phyloP scores from a whole-genome alignment of 2,888 invertebrate genomes.

The Melinaea marsaeus region DNA sequence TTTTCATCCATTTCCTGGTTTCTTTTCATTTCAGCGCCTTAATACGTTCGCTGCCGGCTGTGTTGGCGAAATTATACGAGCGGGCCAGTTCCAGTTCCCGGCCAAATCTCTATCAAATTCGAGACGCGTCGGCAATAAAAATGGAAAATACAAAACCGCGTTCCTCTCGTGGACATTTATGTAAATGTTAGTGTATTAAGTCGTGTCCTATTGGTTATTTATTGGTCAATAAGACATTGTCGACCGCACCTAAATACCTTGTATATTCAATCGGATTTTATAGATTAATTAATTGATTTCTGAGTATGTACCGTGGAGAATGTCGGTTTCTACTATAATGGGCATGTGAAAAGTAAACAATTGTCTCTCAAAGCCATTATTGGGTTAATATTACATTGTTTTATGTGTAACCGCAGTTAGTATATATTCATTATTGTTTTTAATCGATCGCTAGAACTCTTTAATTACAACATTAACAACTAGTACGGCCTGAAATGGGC shows the following conservation, averaged over 20 bases:
- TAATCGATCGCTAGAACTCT: conserved; percentile 54
- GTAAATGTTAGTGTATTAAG: conserved; percentile 57
- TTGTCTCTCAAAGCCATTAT: neutral
- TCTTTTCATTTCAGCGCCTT: conserved; percentile 66
- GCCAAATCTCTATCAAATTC: conserved; percentile 71
- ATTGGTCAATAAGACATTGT: conserved; percentile 16
- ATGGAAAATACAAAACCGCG: conserved; percentile 63
- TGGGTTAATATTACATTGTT: neutral
- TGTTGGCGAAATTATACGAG: conserved; percentile 65
- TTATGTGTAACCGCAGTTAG: neutral
- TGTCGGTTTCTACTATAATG: neutral
- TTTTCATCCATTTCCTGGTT: conserved; percentile 64
- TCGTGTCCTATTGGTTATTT: conserved; percentile 52
- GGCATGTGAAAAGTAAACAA: conserved; percentile 1
- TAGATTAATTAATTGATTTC: too few relatives aligned
- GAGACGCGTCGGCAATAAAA: conserved; percentile 64
- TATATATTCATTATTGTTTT: conserved; percentile 34
- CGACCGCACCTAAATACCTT: conserved; percentile 17
- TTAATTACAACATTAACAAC: conserved; percentile 58
- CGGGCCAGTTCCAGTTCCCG: conserved; percentile 57
- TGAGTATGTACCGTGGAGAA: neutral
- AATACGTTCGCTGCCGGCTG: conserved; percentile 60
- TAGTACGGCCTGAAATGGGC: conserved; percentile 58
- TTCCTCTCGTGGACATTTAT: conserved; percentile 48
- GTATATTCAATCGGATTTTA: neutral